Percentiles rank a stretch among this genome's conserved stretches.
phyloP scores from a whole-genome alignment of 2,797 vertebrate species.

The Mormyrops boulengeri region DNA sequence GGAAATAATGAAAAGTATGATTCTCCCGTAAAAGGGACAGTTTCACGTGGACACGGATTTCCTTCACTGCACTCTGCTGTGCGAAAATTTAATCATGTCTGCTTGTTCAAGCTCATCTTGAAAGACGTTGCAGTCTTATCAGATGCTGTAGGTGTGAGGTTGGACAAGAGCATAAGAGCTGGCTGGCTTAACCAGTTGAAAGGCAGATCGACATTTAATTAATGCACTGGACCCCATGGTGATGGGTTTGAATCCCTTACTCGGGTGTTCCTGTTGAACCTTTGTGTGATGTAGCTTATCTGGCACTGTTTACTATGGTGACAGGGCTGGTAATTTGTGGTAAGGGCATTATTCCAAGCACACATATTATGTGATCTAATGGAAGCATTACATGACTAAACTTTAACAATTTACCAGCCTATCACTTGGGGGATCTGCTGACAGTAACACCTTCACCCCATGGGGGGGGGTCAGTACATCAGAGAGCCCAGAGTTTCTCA shows the following conservation, averaged over 20 bases:
- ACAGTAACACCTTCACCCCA: neutral
- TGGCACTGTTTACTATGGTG: neutral
- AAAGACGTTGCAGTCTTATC: neutral
- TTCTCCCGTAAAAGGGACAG: neutral
- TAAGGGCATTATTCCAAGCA: neutral
- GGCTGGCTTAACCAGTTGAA: neutral
- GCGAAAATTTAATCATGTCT: neutral
- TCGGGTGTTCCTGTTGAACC: neutral
- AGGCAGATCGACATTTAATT: neutral
- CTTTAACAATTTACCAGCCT: neutral
- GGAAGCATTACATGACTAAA: neutral
- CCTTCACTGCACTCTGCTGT: neutral
- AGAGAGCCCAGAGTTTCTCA: slow-evolving; percentile 36
- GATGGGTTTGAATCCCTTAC: neutral
- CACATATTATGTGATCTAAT: slow-evolving; percentile 5
- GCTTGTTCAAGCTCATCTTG: neutral
- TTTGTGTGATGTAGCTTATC: neutral
- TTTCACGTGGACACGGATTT: neutral
- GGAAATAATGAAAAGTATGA: neutral
- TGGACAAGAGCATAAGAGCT: neutral
- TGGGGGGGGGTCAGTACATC: neutral
- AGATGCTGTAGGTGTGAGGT: neutral
- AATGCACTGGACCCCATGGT: neutral
- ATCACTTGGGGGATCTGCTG: neutral
- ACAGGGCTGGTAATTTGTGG: neutral